Conservation (phyloP, 2,888 invertebrate species). For the Agrotis clavis region DNA sequence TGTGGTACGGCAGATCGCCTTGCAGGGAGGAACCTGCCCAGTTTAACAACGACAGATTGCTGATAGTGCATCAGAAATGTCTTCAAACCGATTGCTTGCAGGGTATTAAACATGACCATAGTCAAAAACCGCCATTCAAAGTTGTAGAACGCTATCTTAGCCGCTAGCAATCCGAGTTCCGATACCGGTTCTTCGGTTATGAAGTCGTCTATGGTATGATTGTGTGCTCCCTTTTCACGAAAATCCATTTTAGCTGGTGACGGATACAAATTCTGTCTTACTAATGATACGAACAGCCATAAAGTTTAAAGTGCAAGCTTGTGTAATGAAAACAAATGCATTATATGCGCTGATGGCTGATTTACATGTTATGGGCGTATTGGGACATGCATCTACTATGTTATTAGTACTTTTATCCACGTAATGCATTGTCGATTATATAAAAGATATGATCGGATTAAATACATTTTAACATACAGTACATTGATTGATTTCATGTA, state of each 20-base stretch:
- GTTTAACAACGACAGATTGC: conserved; percentile 70
- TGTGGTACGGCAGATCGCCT: conserved; percentile 67
- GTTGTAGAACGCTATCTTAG: conserved; percentile 78
- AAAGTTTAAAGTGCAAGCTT: conserved; percentile 25
- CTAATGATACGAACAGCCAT: conserved; percentile 19
- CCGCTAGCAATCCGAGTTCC: conserved; percentile 73
- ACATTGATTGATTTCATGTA: conserved; percentile 7
- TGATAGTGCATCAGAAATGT: conserved; percentile 74
- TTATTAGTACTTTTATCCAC: conserved; percentile 47
- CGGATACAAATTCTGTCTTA: conserved; percentile 1
- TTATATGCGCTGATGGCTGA: conserved; percentile 41
- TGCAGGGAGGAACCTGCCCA: conserved; percentile 67
- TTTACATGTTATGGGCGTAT: conserved; percentile 42
- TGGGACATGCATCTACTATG: conserved; percentile 36
- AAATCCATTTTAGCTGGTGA: conserved; percentile 44
- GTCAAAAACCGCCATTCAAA: conserved; percentile 80
- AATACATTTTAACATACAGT: background rate
- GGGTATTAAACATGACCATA: conserved; percentile 71
- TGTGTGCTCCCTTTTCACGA: conserved; percentile 13
- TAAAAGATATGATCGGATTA: conserved; percentile 45
- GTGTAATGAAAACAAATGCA: conserved; percentile 28
- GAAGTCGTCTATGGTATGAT: conserved; percentile 54
- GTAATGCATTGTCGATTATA: conserved; percentile 58
- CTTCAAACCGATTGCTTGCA: conserved; percentile 68
- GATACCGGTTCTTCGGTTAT: conserved; percentile 56